Conservation (phyloP, 2,113 vertebrate species). For the Sphaerodactylus townsendi region DNA sequence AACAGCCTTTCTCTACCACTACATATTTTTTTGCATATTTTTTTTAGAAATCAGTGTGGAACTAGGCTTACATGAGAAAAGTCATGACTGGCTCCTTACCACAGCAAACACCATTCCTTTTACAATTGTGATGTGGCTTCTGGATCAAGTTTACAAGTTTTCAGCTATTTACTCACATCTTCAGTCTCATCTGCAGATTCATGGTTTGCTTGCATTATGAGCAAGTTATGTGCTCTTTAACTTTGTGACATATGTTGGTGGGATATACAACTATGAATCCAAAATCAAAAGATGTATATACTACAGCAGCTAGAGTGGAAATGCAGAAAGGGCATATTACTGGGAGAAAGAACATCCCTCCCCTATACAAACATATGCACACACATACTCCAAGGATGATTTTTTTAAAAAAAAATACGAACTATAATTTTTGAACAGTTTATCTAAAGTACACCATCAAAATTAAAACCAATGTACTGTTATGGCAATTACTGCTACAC, state of each 20-base stretch:
- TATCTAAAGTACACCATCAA: neutral
- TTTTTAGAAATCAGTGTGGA: too few species aligned
- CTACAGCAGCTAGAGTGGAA: neutral
- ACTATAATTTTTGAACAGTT: conserved; percentile 12
- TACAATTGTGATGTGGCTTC: too few species aligned
- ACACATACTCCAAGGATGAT: neutral
- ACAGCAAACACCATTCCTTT: too few species aligned
- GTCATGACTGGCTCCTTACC: too few species aligned
- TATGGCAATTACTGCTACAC: conserved; percentile 4
- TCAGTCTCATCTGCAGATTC: too few species aligned
- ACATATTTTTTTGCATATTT: too few species aligned
- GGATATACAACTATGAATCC: neutral
- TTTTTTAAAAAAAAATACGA: conserved; percentile 16
- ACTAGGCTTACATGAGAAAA: too few species aligned
- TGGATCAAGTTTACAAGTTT: too few species aligned
- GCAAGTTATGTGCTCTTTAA: conserved; percentile 17
- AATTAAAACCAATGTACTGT: conserved; percentile 6
- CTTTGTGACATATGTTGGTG: neutral
- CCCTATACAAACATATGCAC: neutral
- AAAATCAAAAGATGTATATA: neutral
- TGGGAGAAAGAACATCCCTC: neutral
- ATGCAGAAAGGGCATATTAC: neutral
- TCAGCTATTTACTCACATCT: too few species aligned
- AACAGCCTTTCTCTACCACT: too few species aligned
- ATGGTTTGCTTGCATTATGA: too few species aligned